A percentile compares a stretch with the other conserved stretches of the same genome.
phyloP scores from a whole-genome alignment of 1,140 invertebrate genomes.

The Ceratosolen fusciceps region DNA sequence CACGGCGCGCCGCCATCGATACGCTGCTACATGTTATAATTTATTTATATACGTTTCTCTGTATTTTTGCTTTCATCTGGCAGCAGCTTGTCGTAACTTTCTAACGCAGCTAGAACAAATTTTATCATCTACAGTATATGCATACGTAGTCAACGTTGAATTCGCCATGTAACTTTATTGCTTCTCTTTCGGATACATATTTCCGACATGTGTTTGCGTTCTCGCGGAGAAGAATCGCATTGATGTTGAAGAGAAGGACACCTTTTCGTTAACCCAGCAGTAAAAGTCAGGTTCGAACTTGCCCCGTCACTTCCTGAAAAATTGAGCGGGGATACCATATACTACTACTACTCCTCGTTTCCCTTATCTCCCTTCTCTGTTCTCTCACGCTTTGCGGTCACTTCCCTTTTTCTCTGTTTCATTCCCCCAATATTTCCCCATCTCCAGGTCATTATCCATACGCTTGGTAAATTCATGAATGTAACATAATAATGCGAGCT shows the following conservation, averaged over 20 bases:
- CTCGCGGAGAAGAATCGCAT: conserved; percentile 16
- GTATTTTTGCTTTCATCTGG: too few species aligned
- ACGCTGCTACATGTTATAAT: too few species aligned
- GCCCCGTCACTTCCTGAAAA: background rate
- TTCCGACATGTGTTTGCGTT: conserved; percentile 41
- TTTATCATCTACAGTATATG: too few species aligned
- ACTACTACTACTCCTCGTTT: background rate
- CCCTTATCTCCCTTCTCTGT: background rate
- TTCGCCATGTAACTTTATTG: background rate
- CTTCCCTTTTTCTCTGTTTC: too few species aligned
- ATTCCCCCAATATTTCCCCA: too few species aligned
- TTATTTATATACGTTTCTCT: too few species aligned
- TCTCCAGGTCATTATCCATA: too few species aligned
- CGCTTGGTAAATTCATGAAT: too few species aligned
- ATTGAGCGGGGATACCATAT: background rate
- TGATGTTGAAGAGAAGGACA: background rate
- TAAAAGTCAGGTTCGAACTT: conserved; percentile 38
- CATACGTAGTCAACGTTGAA: background rate
- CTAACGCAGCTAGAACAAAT: too few species aligned
- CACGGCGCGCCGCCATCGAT: too few species aligned
- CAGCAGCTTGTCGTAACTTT: too few species aligned
- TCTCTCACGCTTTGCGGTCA: background rate
- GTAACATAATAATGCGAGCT: background rate
- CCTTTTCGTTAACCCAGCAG: conserved; percentile 4
- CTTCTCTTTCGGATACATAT: background rate